Evolutionary conservation across 1,140 invertebrate species (phyloP), one percentile per base, ranked within the genome.

Genomic region (Acromyrmex heyeri): DNA sequence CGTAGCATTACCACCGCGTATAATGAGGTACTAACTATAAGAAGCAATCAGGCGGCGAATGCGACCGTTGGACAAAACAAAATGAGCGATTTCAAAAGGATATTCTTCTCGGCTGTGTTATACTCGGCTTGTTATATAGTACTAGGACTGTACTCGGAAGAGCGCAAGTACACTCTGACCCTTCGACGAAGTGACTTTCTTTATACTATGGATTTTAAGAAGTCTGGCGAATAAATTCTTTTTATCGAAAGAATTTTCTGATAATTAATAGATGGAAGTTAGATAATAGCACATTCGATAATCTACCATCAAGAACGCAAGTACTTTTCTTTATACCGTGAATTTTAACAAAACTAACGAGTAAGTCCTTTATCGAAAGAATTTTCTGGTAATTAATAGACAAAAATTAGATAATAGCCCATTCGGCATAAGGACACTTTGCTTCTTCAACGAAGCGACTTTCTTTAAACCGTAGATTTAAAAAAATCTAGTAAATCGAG

Each of bases 1-100:
- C 69, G 67, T 75, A 48, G 69, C 44, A 24, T 75, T 83, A 83
- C 55, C 79, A 34, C 38, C 38, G 69, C 44, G 18, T 83, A 75
- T 83, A 75, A 83, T 83, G 38, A 61, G 38, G 57, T 50, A 70
- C 78, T 70, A 83, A 83, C 79, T 75, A 38, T 55, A 61, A 83
- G 69, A 75, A 62, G 79, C 79, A 62, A 83, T 83, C 69, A 50
- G 69, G 44, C 62, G 55, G 64, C 65, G 65, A 55, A 30, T 48
- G 53, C 30, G 67, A 24, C 21, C 55, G 34, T 12, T 24, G 27
- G 55, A 61, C 57, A 34, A 30, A 83, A 73, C 69, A 61, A 62
- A 44, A 61, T 18, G 69, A 50, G 67, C 55, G 38, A 83, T 24
- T 14, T 14, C 21, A 38, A 10, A 55, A 10, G 30, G 18, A 10